Evolutionary conservation across 2,113 vertebrate species (phyloP), one percentile per base, ranked within the genome.

Genomic region (Alethe diademata): DNA sequence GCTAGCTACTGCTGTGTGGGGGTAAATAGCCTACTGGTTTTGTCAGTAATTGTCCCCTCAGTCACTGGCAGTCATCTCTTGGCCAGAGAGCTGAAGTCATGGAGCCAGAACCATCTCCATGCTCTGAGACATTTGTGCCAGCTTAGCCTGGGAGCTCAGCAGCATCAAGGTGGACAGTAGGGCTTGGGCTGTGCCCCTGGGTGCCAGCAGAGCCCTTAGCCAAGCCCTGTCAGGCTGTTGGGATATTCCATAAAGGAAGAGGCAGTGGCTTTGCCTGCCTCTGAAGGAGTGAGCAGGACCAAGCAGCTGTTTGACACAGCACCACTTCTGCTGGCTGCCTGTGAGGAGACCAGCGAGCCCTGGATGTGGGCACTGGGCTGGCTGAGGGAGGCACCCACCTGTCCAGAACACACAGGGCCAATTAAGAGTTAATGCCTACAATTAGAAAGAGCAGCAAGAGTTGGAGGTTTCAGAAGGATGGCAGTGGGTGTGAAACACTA

Each of bases 371-470:
- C 47, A 13, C 23, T 12, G 80, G 31, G 35, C 64, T 89, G 50
- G 60, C 58, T 35, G 58, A 35, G 66, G 79, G 71, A 67, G 56
- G 60, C 67, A 70, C n/a, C 58, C 35, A 64, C 62, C 48, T 42
- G 40, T 42, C 50, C 47, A 45, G 61, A 93, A 19, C 86, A 88
- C 72, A 54, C 47, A 50, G 78, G 62, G 65, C 36, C 62, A 84
- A 58, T 95, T 64, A 91, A 89, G 95, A 97, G 96, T 97, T 95
- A 97, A 96, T 94, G 92, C 42, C n/a, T 71, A 54, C 85, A 71
- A 78, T 95, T 95, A 88, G 72, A 91, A 93, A 93, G 72, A 95
- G 61, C 92, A 45, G 58, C 38, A 56, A 43, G 94, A 86, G 84
- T 19, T 96, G 92, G 62, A 93, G 76, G 89, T 62, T 88, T 90